Base-by-base conservation (phyloP, 2,113 vertebrate species). In the Rhadina sibilatrix region DNA sequence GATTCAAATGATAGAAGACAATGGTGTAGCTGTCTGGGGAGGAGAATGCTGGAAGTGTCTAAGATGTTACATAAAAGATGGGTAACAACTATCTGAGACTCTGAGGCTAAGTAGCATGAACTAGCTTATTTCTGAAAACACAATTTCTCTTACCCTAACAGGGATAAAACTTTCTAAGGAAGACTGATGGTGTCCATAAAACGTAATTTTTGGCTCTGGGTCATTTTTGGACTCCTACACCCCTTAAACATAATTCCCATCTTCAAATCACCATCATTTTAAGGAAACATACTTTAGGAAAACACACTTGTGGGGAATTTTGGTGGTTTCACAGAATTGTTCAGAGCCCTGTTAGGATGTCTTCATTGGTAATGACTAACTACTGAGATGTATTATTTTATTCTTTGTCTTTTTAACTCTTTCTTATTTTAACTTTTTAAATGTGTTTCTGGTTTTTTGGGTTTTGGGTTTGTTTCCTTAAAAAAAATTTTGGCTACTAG, bases 281-380 rank as follows among this genome's bases (percentile, higher is more conserved):
- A 49, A 52, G 25, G 57, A 60, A 40, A 12, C 2, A 24, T 4
- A 5, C 3, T 33, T 42, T 52, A 30, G 10, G 21, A 80, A 79
- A 60, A 5, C 3, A 37, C 0, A 8, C 5, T 60, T 53, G 12
- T 1, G 0, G 10, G 17, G 11, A 3, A 1, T 35, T 59, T 64
- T 64, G 2, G 2, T 70, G 20, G 5, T 40, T 83, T 49, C 40
- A 61, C 30, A 61, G 24, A 72, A 28, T 44, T 53, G 8, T 37
- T 56, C 31, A 57, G 12, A 61, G 11, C 3, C 35, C 16, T 54
- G 5, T 25, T 60, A 74, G 16, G 10, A 30, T 83, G 11, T 3
- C 3, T 60, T 30, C 8, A 19, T 19, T 76, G 5, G 2, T 65
- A 71, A 75, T 6, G 33, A 61, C 6, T 54, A 49, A 53, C 2